phyloP scores from a whole-genome alignment of 2,888 invertebrate species.

The Pristionchus japonicus region DNA sequence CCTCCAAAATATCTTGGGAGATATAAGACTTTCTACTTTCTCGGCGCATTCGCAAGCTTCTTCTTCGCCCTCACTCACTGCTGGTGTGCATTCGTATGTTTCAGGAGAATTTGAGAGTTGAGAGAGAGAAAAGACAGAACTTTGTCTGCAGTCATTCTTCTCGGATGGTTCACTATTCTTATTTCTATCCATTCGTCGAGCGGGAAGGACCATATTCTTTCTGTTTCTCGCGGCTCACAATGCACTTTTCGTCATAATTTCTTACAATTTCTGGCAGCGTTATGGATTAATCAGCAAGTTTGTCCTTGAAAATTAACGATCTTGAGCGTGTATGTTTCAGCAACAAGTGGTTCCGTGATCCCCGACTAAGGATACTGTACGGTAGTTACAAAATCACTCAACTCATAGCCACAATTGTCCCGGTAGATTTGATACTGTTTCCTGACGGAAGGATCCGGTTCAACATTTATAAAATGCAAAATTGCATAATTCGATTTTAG shows the following conservation, averaged over 20 bases:
- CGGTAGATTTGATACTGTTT: neutral
- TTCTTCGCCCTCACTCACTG: neutral
- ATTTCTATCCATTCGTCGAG: neutral
- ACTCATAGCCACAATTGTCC: neutral
- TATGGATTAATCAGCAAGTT: neutral
- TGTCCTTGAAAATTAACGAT: neutral
- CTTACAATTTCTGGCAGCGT: neutral
- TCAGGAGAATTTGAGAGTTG: no score
- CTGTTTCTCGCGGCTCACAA: neutral
- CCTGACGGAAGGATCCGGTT: neutral
- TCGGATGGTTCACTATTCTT: neutral
- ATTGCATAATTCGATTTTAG: neutral
- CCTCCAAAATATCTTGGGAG: neutral
- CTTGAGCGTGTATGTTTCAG: neutral
- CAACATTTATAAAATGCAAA: neutral
- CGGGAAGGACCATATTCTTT: neutral
- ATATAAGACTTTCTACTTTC: neutral
- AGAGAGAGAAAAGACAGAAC: neutral
- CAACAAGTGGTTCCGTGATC: neutral
- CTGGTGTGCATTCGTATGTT: neutral
- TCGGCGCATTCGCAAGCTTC: neutral
- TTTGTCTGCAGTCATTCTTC: neutral
- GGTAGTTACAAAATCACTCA: neutral
- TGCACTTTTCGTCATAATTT: neutral
- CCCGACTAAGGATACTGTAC: neutral